Evolutionary conservation across 2,797 vertebrate genomes (phyloP), one percentile per base, ranked within the genome.

Genomic region (Chaunax sp.): DNA sequence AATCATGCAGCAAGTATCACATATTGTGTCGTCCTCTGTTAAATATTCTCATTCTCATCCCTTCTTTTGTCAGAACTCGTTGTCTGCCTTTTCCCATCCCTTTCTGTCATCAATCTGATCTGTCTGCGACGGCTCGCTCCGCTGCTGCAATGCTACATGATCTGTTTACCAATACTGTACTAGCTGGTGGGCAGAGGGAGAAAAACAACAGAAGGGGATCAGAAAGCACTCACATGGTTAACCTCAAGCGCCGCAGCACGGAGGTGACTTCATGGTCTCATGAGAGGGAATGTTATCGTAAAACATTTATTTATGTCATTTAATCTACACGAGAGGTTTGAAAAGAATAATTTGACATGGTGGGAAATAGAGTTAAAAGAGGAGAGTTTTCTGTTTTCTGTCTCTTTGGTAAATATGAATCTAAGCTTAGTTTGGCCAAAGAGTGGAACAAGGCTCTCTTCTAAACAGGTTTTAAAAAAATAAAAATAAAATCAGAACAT

Each of bases 131-230:
- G 52, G 71, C 52, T 75, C 26, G 22, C 65, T 58, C 70, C 66
- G 11, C 61, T 85, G 78, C 85, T 83, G 77, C 81, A 91, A n/a
- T 74, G 78, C 74, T 81, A 87, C 82, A 84, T 89, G 85, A 89
- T 89, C 88, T 82, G 84, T 82, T 86, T 90, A 92, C 85, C 78
- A 90, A 89, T 83, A 73, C 43, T 20, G 50, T 43, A 46, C 45
- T 61, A 45, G 69, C 65, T 75, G 76, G 70, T 6, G 64, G 75
- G 45, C 28, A 28, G 65, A 66, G 47, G 67, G 45, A 38, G 55
- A 22, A 47, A 20, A 19, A 44, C 4, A 15, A 67, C 44, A 60
- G 49, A 51, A 37, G 69, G 35, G 59, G 50, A 62, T 43, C 40
- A 20, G 18, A 40, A 35, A 10, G 1, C 33, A 50, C 67, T 64